These are phyloP conservation scores for Chaetodon trifasciatus DNA, from an alignment of 2,797 vertebrate genomes.

Conservation along the genomic window DNA sequence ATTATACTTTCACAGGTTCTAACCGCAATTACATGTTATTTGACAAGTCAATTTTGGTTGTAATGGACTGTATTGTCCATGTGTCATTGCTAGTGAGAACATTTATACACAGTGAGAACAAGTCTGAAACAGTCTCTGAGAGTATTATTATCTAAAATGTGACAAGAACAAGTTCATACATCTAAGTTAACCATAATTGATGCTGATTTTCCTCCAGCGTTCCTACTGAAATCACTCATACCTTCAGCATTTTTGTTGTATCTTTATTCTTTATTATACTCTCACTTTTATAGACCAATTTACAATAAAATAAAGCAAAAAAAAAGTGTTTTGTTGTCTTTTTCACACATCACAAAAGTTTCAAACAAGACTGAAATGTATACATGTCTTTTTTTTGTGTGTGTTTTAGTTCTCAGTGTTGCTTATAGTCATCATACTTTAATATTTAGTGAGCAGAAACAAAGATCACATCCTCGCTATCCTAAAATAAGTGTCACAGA, in stretches of 20 bases:
- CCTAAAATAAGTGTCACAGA: neutral
- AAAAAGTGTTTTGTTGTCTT: constrained; percentile 12
- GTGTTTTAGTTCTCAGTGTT: neutral
- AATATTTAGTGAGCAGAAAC: neutral
- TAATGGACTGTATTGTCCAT: constrained; percentile 6
- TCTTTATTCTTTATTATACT: constrained; percentile 20
- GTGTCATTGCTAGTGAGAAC: neutral
- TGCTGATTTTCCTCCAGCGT: constrained; percentile 26
- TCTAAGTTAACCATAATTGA: neutral
- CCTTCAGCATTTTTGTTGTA: constrained; percentile 29
- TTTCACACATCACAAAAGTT: constrained; percentile 7
- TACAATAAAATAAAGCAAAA: constrained; percentile 75
- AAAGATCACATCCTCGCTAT: neutral
- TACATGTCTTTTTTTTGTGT: neutral
- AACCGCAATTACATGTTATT: neutral
- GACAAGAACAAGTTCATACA: constrained; percentile 19
- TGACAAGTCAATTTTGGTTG: constrained; percentile 14
- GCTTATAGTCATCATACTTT: neutral
- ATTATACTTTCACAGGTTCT: constrained; percentile 23
- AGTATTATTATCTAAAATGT: constrained; percentile 1
- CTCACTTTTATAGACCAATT: constrained; percentile 68
- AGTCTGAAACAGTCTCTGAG: neutral
- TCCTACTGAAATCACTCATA: constrained; percentile 16
- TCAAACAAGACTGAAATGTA: neutral
- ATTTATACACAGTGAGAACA: neutral